Evolutionary conservation across 2,113 vertebrate genomes (phyloP).

Genomic region (Symphodus melops): DNA sequence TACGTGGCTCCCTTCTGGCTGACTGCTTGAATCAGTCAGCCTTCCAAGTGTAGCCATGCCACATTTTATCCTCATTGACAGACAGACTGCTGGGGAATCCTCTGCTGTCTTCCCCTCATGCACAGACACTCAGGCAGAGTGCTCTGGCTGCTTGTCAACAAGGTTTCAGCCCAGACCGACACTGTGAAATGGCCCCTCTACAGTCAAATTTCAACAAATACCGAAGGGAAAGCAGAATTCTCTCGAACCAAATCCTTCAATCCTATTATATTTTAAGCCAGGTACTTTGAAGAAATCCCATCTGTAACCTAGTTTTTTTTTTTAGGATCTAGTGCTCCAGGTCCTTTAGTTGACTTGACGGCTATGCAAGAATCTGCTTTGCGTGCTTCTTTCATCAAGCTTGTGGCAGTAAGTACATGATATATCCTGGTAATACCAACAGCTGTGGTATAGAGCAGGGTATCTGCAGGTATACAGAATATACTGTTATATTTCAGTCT

Average conservation of each 20-base stretch:
- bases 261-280: slow-evolving; percentile 8
- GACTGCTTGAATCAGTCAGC: slow-evolving; percentile 47
- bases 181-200: slow-evolving; percentile 37
- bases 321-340: background rate
- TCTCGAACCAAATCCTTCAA: slow-evolving; percentile 10
- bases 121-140: slow-evolving; percentile 32
- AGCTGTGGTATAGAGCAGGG: background rate
- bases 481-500: too few species aligned
- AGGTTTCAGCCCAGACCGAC: slow-evolving; percentile 40
- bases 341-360: background rate
- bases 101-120: slow-evolving; percentile 34
- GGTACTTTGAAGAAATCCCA: slow-evolving; percentile 15
- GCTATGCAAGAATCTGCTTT: slow-evolving; percentile 8
- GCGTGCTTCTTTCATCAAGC: background rate
- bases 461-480: too few species aligned
- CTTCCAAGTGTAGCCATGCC: slow-evolving; percentile 53
- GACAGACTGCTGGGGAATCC: slow-evolving; percentile 57
- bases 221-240: slow-evolving; percentile 2
- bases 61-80: slow-evolving; percentile 47
- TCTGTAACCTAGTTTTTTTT: slow-evolving; percentile 13
- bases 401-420: background rate
- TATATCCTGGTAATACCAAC: background rate
- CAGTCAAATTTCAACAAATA: slow-evolving; percentile 23
- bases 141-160: slow-evolving; percentile 53
- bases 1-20: slow-evolving; percentile 52